phyloP scores from a whole-genome alignment of 2,113 vertebrate species.

The Kryptolebias marmoratus region DNA sequence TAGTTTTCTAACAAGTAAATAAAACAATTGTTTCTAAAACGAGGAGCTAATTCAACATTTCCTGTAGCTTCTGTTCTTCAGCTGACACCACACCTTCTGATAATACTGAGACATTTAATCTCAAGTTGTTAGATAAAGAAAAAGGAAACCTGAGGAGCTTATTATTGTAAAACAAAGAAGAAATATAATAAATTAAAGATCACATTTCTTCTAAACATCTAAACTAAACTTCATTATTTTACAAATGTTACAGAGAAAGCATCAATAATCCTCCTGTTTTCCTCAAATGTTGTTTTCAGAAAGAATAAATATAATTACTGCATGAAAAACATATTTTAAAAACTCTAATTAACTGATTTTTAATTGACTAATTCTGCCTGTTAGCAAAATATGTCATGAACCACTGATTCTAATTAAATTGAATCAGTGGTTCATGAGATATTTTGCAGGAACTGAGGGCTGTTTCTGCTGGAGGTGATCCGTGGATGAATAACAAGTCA shows the following conservation, averaged over 20 bases:
- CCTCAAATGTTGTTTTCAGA: background rate
- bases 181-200: background rate
- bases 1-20: background rate
- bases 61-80: background rate
- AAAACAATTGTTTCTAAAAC: background rate
- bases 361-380: too few relatives aligned
- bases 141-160: conserved; percentile 19
- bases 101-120: conserved; percentile 38
- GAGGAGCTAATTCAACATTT: background rate
- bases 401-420: too few relatives aligned
- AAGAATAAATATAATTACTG: background rate
- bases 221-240: too few relatives aligned
- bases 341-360: too few relatives aligned
- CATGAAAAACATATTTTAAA: background rate
- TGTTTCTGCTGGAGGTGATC: too few relatives aligned
- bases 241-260: background rate
- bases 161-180: background rate
- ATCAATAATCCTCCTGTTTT: background rate
- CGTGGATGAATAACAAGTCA: too few relatives aligned
- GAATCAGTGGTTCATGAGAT: too few relatives aligned
- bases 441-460: too few relatives aligned
- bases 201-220: background rate
- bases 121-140: conserved; percentile 12
- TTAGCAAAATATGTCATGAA: too few relatives aligned
- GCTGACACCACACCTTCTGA: background rate